These are phyloP conservation scores for Ophion costatus DNA, from an alignment of 2,888 invertebrate genomes.

Conservation along the genomic window DNA sequence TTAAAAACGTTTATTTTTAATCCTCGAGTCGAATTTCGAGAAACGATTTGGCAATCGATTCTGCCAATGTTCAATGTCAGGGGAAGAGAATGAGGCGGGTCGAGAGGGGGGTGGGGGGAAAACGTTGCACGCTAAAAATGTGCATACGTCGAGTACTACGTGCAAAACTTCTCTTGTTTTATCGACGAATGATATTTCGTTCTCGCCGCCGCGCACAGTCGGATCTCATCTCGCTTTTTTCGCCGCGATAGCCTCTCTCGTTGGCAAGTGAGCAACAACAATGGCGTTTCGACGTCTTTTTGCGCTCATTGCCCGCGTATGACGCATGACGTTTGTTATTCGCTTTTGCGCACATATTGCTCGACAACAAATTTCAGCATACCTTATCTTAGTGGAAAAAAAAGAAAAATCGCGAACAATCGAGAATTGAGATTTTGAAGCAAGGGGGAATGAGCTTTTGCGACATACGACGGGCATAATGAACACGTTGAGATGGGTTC, in stretches of 20 bases:
- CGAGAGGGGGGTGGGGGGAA: not conserved
- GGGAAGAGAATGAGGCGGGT: not conserved
- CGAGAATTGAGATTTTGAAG: not conserved
- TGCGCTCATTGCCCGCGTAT: constrained; percentile 1
- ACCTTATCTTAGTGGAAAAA: not conserved
- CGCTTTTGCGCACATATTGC: not conserved
- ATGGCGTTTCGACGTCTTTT: not conserved
- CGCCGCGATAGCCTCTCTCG: not conserved
- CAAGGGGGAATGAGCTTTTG: not conserved
- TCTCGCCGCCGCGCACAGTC: not conserved
- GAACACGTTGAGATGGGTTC: no score
- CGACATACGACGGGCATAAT: not conserved
- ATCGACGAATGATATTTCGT: constrained; percentile 17
- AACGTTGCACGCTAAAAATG: not conserved
- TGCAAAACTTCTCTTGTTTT: not conserved
- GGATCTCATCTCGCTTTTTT: not conserved
- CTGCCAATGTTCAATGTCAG: not conserved
- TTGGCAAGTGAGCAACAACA: constrained; percentile 2
- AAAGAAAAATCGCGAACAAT: not conserved
- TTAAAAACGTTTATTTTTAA: not conserved
- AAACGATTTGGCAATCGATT: not conserved
- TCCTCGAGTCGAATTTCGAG: not conserved
- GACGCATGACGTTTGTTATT: constrained; percentile 5
- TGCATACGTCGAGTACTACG: not conserved
- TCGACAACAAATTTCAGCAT: constrained; percentile 2